Percentiles rank a stretch among this genome's conserved stretches.
phyloP scores from a whole-genome alignment of 2,113 vertebrate species.

The Artemisiospiza belli region DNA sequence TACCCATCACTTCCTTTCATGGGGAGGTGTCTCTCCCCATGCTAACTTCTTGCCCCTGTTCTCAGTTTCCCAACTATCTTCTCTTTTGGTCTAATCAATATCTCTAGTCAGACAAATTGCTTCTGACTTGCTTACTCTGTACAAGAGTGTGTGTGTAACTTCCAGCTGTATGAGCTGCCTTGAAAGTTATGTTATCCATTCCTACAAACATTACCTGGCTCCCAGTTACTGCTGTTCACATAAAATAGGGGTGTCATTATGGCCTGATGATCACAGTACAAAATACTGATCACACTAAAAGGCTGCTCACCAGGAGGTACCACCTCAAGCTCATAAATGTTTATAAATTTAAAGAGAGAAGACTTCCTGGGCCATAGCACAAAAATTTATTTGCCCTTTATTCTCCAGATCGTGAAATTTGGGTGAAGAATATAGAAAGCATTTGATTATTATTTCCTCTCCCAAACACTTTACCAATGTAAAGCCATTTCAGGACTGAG shows the following conservation, averaged over 20 bases:
- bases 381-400: not conserved
- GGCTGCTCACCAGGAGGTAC: not conserved
- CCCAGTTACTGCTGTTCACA: not conserved
- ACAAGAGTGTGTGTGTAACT: not conserved
- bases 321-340: not conserved
- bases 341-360: not conserved
- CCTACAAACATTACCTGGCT: not conserved
- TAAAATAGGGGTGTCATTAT: not conserved
- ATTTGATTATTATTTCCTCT: not conserved
- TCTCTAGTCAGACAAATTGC: not conserved
- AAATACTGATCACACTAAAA: not conserved
- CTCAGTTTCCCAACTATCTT: not conserved
- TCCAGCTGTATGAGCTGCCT: not conserved
- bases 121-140: slow-evolving; percentile 19
- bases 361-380: not conserved
- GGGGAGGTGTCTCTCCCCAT: not conserved
- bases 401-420: not conserved
- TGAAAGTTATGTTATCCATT: not conserved
- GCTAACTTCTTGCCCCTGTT: not conserved
- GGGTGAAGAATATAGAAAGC: not conserved
- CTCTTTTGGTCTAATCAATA: not conserved
- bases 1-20: not conserved
- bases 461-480: not conserved
- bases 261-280: not conserved
- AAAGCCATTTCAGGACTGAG: not conserved